Percentiles rank a stretch among this genome's conserved stretches.
Conservation (phyloP, 2,797 vertebrate species). For the Alca torda region DNA sequence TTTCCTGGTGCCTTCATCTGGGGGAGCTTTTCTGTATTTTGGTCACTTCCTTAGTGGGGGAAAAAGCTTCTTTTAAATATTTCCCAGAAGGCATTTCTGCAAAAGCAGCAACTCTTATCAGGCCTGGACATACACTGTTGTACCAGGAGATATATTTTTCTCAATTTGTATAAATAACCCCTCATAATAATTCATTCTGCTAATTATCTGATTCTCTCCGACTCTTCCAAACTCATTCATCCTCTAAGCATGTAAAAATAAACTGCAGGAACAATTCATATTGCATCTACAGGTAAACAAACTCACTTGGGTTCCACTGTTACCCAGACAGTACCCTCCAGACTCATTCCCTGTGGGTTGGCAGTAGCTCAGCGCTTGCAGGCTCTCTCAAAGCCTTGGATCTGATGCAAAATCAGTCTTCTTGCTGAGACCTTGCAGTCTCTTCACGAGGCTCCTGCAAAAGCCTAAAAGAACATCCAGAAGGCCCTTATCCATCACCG, state of each 20-base stretch:
- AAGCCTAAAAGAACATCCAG: background rate
- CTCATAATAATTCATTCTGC: background rate
- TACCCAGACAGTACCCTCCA: background rate
- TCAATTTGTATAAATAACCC: background rate
- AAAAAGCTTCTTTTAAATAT: background rate
- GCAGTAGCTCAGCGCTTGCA: background rate
- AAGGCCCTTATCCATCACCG: background rate
- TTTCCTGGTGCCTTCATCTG: background rate
- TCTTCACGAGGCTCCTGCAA: background rate
- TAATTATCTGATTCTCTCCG: background rate
- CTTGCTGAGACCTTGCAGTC: background rate
- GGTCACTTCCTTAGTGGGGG: background rate
- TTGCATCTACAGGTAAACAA: conserved; percentile 13
- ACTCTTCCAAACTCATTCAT: background rate
- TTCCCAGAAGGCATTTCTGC: background rate
- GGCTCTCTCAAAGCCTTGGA: background rate
- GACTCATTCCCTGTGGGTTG: conserved; percentile 3
- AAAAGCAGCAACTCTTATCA: background rate
- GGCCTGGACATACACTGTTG: background rate
- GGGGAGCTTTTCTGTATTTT: background rate
- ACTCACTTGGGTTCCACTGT: background rate
- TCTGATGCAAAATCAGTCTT: background rate
- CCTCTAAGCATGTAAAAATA: conserved; percentile 13
- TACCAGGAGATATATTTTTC: background rate
- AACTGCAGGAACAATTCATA: conserved; percentile 30